phyloP scores from a whole-genome alignment of 2,113 vertebrate species.

The Elephas maximus region DNA sequence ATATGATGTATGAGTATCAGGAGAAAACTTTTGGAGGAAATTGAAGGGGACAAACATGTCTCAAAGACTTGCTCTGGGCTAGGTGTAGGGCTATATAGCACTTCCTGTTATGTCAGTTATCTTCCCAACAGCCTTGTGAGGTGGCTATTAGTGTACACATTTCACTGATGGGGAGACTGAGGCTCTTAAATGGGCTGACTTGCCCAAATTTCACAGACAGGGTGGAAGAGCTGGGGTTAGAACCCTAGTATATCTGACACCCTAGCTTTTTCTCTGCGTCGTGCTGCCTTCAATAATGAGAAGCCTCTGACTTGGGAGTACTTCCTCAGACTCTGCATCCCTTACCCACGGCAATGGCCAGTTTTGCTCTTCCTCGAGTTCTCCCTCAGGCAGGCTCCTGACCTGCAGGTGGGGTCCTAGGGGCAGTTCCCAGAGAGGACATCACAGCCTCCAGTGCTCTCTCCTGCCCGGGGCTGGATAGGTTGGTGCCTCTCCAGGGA shows the following conservation, averaged over 20 bases:
- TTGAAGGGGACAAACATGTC: not conserved
- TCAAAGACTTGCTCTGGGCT: not conserved
- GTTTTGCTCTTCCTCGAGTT: not conserved
- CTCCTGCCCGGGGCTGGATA: no score
- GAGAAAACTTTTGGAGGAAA: not conserved
- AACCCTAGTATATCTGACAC: not conserved
- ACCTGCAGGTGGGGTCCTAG: not conserved
- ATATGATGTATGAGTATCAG: not conserved
- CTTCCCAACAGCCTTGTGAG: not conserved
- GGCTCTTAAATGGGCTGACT: not conserved
- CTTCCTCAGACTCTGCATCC: not conserved
- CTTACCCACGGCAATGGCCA: accelerated
- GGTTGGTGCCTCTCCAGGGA: no score
- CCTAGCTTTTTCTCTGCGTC: not conserved
- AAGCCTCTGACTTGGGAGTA: not conserved
- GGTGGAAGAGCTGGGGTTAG: not conserved
- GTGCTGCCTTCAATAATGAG: not conserved
- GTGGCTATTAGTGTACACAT: not conserved
- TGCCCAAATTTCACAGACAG: not conserved
- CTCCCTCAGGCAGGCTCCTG: not conserved
- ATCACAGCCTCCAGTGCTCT: not conserved
- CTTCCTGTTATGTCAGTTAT: not conserved
- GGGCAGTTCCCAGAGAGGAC: not conserved
- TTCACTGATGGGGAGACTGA: not conserved
- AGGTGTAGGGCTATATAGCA: not conserved